Conservation (phyloP, 2,888 invertebrate genomes). For the Disparrhopalites patrizii region DNA sequence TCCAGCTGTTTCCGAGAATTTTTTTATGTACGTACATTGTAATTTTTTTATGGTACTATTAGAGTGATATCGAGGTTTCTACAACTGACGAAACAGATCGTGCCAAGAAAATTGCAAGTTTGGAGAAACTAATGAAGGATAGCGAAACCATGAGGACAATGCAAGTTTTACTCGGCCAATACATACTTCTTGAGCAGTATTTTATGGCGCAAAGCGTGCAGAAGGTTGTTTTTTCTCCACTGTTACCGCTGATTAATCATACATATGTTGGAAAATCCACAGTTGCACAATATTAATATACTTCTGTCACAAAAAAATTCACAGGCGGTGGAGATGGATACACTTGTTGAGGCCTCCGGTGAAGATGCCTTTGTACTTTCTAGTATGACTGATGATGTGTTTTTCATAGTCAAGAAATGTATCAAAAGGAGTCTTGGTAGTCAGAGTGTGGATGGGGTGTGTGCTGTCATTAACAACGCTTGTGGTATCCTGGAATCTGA, state of each 20-base stretch:
- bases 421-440: constrained; percentile 87
- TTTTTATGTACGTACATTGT: neutral
- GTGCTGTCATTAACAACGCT: constrained; percentile 93
- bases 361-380: constrained; percentile 55
- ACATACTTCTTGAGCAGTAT: constrained; percentile 87
- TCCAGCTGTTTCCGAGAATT: too few species aligned
- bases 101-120: constrained; percentile 52
- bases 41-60: constrained; percentile 37
- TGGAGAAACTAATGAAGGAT: constrained; percentile 65
- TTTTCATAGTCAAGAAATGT: constrained; percentile 94
- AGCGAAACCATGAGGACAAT: constrained; percentile 71
- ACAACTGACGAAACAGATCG: constrained; percentile 56
- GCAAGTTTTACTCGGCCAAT: constrained; percentile 79
- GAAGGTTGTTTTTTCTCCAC: constrained; percentile 55
- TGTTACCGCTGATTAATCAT: neutral
- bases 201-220: constrained; percentile 91
- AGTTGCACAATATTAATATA: too few species aligned
- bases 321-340: constrained; percentile 74
- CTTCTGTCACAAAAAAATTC: too few species aligned
- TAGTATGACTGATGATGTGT: constrained; percentile 95
- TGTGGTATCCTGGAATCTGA: constrained; percentile 80
- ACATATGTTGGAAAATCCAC: neutral
- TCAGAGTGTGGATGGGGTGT: constrained; percentile 89
- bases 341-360: constrained; percentile 66
- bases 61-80: constrained; percentile 64